Evolutionary conservation across 1,140 invertebrate genomes (phyloP).

Genomic region (Lerema accius): DNA sequence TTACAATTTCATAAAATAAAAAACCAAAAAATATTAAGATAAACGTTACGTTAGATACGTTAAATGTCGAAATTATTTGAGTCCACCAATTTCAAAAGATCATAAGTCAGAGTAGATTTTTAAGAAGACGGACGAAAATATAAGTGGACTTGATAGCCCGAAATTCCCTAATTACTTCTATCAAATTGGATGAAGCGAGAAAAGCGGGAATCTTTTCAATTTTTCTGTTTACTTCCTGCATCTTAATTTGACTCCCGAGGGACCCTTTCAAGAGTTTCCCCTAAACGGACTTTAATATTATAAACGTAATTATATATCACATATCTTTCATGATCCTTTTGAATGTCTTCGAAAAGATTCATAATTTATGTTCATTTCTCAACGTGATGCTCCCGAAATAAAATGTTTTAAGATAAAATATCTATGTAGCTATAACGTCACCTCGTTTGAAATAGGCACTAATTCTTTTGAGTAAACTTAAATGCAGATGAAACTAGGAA

Average conservation of each 20-base stretch:
- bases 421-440: too few relatives aligned
- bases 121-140: slow-evolving; percentile 2
- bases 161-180: slow-evolving; percentile 24
- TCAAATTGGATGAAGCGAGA: slow-evolving; percentile 26
- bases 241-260: slow-evolving; percentile 26
- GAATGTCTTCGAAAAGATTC: slow-evolving; percentile 14
- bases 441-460: too few relatives aligned
- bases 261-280: slow-evolving; percentile 16
- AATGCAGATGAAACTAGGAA: too few relatives aligned
- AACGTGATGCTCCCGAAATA: not conserved
- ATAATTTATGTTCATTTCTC: slow-evolving; percentile 7
- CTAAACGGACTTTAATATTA: slow-evolving; percentile 27
- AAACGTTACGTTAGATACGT: too few relatives aligned
- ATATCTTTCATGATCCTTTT: slow-evolving; percentile 11
- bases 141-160: slow-evolving; percentile 20
- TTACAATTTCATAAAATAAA: too few relatives aligned
- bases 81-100: not conserved
- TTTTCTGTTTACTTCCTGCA: slow-evolving; percentile 30
- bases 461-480: too few relatives aligned
- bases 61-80: too few relatives aligned
- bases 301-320: slow-evolving; percentile 28
- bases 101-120: not conserved
- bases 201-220: slow-evolving; percentile 27
- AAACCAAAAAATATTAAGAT: too few relatives aligned
- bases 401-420: too few relatives aligned